A percentile compares a stretch with the other conserved stretches of the same genome.
Conservation (phyloP, 2,888 invertebrate species). For the Cinara cedri region DNA sequence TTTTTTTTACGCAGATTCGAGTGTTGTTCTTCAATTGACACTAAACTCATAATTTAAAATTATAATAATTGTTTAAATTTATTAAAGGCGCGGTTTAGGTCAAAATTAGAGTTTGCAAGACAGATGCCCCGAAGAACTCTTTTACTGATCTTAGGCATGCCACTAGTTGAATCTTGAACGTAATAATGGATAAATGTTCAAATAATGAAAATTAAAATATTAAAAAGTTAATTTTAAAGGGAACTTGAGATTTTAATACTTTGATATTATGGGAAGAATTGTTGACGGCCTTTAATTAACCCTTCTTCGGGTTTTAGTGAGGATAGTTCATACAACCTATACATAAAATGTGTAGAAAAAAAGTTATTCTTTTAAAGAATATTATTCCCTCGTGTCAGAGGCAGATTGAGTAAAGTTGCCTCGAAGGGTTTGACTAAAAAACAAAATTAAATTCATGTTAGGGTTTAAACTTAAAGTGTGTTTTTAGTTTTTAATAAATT, state of each 20-base stretch:
- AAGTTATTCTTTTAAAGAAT: conserved; percentile 18
- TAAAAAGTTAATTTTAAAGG: neutral
- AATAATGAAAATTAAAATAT: too few relatives aligned
- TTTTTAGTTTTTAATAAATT: conserved; percentile 30
- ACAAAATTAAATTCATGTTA: conserved; percentile 23
- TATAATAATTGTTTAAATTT: too few relatives aligned
- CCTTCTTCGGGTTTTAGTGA: neutral
- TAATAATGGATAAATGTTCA: too few relatives aligned
- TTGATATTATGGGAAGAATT: neutral
- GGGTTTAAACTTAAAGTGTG: conserved; percentile 24
- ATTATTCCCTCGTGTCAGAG: conserved; percentile 18
- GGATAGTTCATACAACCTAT: neutral
- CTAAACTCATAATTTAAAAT: too few relatives aligned
- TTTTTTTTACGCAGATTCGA: too few relatives aligned
- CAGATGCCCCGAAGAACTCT: too few relatives aligned
- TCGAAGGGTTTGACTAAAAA: conserved; percentile 28
- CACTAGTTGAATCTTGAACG: too few relatives aligned
- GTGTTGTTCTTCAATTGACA: too few relatives aligned
- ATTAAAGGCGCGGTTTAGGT: too few relatives aligned
- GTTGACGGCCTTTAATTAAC: conserved; percentile 22
- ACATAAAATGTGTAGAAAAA: neutral
- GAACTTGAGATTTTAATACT: neutral
- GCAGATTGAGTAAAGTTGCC: conserved; percentile 34
- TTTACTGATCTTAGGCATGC: too few relatives aligned
- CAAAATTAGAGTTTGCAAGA: too few relatives aligned